Percentiles rank a stretch among this genome's conserved stretches.
phyloP scores from a whole-genome alignment of 2,888 invertebrate species.

The Exocentrus adspersus region DNA sequence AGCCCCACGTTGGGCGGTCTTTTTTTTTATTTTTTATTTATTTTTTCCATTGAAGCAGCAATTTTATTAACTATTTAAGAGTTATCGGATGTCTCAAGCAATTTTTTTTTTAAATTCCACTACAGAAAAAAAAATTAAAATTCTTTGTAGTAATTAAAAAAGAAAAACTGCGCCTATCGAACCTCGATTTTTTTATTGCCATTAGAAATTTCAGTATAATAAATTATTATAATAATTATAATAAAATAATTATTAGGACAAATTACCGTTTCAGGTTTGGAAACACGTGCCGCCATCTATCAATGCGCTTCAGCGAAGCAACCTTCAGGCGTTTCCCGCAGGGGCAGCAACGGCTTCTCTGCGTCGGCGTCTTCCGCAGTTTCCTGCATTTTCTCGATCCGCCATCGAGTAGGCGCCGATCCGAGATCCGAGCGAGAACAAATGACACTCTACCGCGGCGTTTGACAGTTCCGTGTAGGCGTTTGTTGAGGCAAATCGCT shows the following conservation, averaged over 20 bases:
- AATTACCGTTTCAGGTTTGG: no score
- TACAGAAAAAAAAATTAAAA: no score
- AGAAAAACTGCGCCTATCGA: no score
- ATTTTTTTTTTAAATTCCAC: no score
- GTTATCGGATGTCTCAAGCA: no score
- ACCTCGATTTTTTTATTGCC: no score
- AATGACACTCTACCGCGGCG: constrained; percentile 31
- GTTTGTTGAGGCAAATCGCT: constrained; percentile 33
- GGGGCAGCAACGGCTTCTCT: neutral
- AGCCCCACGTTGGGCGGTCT: constrained; percentile 67
- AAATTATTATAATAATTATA: no score
- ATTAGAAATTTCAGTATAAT: no score
- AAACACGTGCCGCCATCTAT: neutral
- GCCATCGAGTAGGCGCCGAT: constrained; percentile 12
- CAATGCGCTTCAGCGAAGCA: neutral
- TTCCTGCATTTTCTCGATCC: neutral
- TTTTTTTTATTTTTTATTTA: constrained; percentile 24
- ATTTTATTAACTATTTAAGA: no score
- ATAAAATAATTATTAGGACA: no score
- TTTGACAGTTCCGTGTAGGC: constrained; percentile 48
- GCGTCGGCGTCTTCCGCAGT: neutral
- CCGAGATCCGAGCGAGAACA: constrained; percentile 30
- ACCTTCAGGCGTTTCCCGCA: neutral
- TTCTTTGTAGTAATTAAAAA: no score
- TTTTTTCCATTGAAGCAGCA: no score